These are phyloP conservation scores for Diarsia dahlii DNA, from an alignment of 2,888 invertebrate genomes.

Conservation along the genomic window DNA sequence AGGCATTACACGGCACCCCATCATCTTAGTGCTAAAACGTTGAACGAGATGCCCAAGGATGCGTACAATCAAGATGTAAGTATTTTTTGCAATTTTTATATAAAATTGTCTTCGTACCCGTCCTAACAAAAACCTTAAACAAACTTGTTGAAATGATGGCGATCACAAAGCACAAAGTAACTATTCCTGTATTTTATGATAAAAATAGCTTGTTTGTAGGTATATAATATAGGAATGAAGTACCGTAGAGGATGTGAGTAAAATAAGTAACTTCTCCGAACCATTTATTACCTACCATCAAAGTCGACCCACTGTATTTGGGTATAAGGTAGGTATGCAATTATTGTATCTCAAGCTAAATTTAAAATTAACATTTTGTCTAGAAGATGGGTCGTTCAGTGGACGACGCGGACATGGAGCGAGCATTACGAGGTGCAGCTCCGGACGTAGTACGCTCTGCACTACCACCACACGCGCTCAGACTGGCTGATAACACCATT, in stretches of 20 bases:
- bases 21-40: slow-evolving; percentile 92
- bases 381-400: slow-evolving; percentile 92
- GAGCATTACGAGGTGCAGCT: slow-evolving; percentile 93
- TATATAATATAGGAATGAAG: too few species aligned
- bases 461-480: slow-evolving; percentile 87
- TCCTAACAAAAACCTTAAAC: too few species aligned
- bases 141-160: too few species aligned
- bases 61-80: slow-evolving; percentile 87
- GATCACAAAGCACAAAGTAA: too few species aligned
- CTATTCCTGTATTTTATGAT: background rate
- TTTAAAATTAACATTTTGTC: slow-evolving; percentile 12
- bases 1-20: slow-evolving; percentile 97
- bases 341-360: background rate
- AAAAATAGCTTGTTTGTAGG: background rate
- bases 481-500: slow-evolving; percentile 95
- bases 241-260: too few species aligned
- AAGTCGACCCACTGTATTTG: too few species aligned
- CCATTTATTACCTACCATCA: too few species aligned
- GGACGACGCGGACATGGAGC: slow-evolving; percentile 97
- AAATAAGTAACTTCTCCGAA: background rate
- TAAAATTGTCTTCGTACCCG: too few species aligned
- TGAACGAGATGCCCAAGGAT: slow-evolving; percentile 90
- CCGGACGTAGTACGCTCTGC: slow-evolving; percentile 97
- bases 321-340: too few species aligned
- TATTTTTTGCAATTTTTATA: slow-evolving; percentile 55